phyloP scores from a whole-genome alignment of 2,888 invertebrate genomes.

The Hecatera dysodea region DNA sequence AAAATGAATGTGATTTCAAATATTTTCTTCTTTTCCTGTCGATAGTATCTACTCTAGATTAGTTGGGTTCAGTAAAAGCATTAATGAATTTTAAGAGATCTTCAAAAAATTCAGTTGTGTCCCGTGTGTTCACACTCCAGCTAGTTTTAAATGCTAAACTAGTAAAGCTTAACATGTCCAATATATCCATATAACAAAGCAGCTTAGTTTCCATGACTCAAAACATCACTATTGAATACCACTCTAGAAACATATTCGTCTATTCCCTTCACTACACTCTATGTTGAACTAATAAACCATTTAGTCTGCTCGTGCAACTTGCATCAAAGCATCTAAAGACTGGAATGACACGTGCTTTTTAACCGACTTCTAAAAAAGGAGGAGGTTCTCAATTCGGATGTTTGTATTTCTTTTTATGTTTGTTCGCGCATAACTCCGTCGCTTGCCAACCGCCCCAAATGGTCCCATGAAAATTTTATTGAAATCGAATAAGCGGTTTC shows the following conservation, averaged over 20 bases:
- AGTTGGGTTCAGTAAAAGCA: no score
- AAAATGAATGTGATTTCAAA: background rate
- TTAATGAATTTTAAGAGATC: background rate
- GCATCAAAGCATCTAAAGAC: constrained; percentile 59
- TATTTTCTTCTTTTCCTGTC: no score
- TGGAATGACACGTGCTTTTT: constrained; percentile 80
- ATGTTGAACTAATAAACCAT: constrained; percentile 30
- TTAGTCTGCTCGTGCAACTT: constrained; percentile 38
- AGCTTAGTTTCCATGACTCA: background rate
- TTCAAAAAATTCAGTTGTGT: background rate
- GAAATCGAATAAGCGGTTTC: no score
- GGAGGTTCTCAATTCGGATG: no score
- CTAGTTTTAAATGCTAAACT: background rate
- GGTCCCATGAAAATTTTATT: no score
- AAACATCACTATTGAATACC: constrained; percentile 1
- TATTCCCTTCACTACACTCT: constrained; percentile 16
- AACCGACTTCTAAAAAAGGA: no score
- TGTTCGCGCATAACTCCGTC: no score
- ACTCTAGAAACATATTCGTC: constrained; percentile 4
- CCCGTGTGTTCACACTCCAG: background rate
- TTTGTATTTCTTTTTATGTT: no score
- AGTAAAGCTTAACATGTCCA: background rate
- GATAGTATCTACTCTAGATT: no score
- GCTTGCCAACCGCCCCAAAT: no score
- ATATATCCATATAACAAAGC: background rate